Conservation (phyloP, 2,888 invertebrate genomes). For the Drosophila mimica region DNA sequence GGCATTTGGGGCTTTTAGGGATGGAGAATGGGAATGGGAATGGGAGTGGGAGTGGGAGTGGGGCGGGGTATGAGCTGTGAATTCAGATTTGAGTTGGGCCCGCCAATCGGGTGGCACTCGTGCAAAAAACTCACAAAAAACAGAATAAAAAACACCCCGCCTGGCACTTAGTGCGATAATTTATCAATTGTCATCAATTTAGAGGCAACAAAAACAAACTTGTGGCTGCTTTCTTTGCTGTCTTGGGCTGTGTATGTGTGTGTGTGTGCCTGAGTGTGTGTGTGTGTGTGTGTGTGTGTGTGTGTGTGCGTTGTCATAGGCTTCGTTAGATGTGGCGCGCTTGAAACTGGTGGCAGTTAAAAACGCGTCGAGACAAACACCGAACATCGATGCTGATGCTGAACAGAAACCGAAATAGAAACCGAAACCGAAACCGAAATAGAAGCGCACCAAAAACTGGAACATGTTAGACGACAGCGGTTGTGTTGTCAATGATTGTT, state of each 20-base stretch:
- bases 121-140: slow-evolving; percentile 15
- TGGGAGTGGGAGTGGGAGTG: not conserved
- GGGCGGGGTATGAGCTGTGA: slow-evolving; percentile 3
- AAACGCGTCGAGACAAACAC: slow-evolving; percentile 58
- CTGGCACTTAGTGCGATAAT: slow-evolving; percentile 68
- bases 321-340: slow-evolving; percentile 55
- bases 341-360: slow-evolving; percentile 59
- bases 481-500: slow-evolving; percentile 59
- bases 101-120: slow-evolving; percentile 20
- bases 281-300: slow-evolving; percentile 12
- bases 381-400: slow-evolving; percentile 50
- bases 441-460: slow-evolving; percentile 40
- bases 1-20: not conserved
- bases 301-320: slow-evolving; percentile 36
- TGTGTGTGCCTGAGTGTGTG: slow-evolving; percentile 4
- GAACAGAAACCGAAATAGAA: slow-evolving; percentile 25
- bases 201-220: slow-evolving; percentile 50
- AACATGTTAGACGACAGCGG: slow-evolving; percentile 43
- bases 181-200: slow-evolving; percentile 83
- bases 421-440: slow-evolving; percentile 1
- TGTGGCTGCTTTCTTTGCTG: slow-evolving; percentile 68
- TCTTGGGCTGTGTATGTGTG: slow-evolving; percentile 6
- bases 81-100: slow-evolving; percentile 6
- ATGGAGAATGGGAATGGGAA: not conserved
- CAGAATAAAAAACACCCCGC: slow-evolving; percentile 1